Evolutionary conservation across 2,113 vertebrate genomes (phyloP).

Genomic region (Ailurus styani): DNA sequence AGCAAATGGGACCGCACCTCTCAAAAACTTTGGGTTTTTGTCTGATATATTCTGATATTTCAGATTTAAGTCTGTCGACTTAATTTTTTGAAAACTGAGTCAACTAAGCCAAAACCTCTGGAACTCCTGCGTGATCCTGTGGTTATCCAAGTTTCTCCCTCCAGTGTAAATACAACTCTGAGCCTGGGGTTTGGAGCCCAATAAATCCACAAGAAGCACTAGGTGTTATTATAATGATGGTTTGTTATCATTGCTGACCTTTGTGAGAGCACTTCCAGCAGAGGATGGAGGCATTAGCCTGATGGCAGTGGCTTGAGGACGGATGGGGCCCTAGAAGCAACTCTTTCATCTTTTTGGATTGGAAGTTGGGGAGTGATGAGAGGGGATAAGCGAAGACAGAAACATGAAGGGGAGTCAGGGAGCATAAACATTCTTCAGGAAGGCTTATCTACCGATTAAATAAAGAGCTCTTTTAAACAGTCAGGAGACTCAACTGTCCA

Average conservation of each 20-base stretch:
- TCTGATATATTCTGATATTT: constrained; percentile 10
- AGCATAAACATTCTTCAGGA: background rate
- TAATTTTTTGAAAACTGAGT: background rate
- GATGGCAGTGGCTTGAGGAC: background rate
- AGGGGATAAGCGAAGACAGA: background rate
- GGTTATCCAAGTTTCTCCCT: background rate
- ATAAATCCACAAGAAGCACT: background rate
- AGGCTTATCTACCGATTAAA: background rate
- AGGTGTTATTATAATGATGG: background rate
- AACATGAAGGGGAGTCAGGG: background rate
- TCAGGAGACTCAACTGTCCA: background rate
- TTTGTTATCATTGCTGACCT: background rate
- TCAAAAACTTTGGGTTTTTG: background rate
- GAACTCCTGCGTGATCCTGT: rapidly evolving
- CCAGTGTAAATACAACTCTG: background rate
- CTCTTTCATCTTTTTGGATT: background rate
- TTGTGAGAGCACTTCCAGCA: background rate
- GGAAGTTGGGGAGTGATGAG: background rate
- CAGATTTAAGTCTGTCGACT: background rate
- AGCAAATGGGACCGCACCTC: background rate
- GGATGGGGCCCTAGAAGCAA: background rate
- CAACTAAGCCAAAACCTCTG: background rate
- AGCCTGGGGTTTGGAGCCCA: background rate
- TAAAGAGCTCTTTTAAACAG: background rate
- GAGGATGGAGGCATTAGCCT: background rate